Base-by-base conservation (phyloP, 2,888 invertebrate genomes). In the Scrobipalpa atriplicella region DNA sequence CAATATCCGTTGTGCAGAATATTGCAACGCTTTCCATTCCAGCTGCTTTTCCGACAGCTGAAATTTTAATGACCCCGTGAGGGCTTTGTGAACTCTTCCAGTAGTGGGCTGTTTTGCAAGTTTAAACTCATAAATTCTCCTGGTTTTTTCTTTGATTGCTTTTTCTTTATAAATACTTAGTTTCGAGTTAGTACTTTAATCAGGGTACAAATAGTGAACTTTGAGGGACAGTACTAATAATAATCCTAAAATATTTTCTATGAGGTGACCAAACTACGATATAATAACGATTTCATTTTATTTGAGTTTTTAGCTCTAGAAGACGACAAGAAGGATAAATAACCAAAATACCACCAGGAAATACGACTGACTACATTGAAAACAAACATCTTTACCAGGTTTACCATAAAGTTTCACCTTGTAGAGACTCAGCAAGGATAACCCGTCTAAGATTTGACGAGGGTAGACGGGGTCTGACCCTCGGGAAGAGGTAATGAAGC, bases 401-500 rank as follows among this genome's bases (percentile, higher is more conserved):
- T 19, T 29, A 29, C 29, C 29, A 29, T 29, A 29, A 29, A 29
- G 29, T 29, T 29, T 29, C 29, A 54, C 21, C 21, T 54, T 19
- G 54, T 54, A 21, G 11, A 19, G 5, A 2, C 36, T n/a, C 11
- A 19, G 54, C 19, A 56, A 56, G 29, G 54, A 11, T 29, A 11
- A 9, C 61, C 18, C 39, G 41, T 61, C 62, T 62, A 5, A 62
- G 21, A 16, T 62, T 62, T 62, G 62, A 62, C 62, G 72, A 82
- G 77, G 80, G 80, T 81, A 74, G 68, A 72, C 69, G 67, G 68
- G 67, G 65, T 70, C 71, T 72, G 70, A 67, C 74, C 73, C 70
- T 67, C 60, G 72, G 64, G 64, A 73, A 69, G 70, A 78, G 77
- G 77, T 77, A 80, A 81, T 79, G 80, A 73, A 76, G 71, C 72